Evolutionary conservation across 1,140 invertebrate genomes (phyloP).

Genomic region (Reticulitermes speratus): DNA sequence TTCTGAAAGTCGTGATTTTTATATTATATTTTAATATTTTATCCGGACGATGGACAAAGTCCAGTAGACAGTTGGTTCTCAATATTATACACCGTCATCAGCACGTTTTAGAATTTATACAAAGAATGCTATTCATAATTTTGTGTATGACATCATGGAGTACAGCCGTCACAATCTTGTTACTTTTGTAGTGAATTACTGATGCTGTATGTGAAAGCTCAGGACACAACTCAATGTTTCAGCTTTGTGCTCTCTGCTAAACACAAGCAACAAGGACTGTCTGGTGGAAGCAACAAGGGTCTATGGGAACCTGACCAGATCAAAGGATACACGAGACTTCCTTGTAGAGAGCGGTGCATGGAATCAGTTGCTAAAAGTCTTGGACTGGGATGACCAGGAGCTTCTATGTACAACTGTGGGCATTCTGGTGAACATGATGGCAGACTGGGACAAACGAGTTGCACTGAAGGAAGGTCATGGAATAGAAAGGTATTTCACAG

Average conservation of each 20-base stretch:
- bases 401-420: conserved; percentile 62
- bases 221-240: neutral
- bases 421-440: conserved; percentile 69
- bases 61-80: no score
- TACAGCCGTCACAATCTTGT: no score
- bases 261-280: conserved; percentile 53
- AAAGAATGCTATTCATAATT: no score
- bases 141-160: no score
- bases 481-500: conserved; percentile 38
- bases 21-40: no score
- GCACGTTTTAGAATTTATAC: no score
- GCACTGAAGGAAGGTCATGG: conserved; percentile 50
- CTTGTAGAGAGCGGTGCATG: conserved; percentile 51
- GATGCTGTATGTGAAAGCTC: no score
- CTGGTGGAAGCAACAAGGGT: conserved; percentile 63
- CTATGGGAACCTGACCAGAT: conserved; percentile 65
- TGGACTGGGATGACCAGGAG: conserved; percentile 56
- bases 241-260: conserved; percentile 49
- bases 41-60: no score
- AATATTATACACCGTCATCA: no score
- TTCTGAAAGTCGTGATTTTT: no score
- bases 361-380: conserved; percentile 49
- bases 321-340: conserved; percentile 57
- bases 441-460: conserved; percentile 57
- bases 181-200: no score